Evolutionary conservation across 2,888 invertebrate genomes (phyloP), one percentile per base, ranked within the genome.

Genomic region (Hipparchia sbordonii): DNA sequence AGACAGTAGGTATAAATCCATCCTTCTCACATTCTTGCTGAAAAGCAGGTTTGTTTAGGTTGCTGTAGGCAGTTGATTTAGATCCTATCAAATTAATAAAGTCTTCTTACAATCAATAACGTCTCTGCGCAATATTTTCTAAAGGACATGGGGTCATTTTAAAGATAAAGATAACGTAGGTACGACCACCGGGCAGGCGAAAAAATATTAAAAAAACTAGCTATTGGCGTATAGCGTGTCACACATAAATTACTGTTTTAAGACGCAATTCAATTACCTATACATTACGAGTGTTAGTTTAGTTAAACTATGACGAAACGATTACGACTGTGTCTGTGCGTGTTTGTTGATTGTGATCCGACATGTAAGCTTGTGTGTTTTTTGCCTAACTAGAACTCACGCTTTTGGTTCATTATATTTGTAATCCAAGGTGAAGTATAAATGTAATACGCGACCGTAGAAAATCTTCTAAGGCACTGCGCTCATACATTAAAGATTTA

Each of bases 291-390:
- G 33, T 76, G 76, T 89, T 88, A 85, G 85, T 88, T 85, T 82
- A 82, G 80, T 80, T 80, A 81, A 81, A 84, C 83, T 86, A 83
- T 89, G 88, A 88, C 89, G 87, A 90, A 89, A 86, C 82, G 85
- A 88, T 89, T 89, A 87, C 82, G 81, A 82, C 82, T 82, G 82
- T 83, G 80, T 80, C 82, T 82, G 77, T 82, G 82, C 72, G 77
- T 77, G 78, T 77, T 74, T 75, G 81, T 82, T 89, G 85, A 89
- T 87, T 87, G 85, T 85, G 78, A 72, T 77, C 79, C 79, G 83
- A 82, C 88, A 88, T 85, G 87, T 85, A 85, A 87, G 84, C 79
- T 76, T 78, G 77, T 76, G 68, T 78, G 76, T 61, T 60, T 72
- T 74, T 72, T 72, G 68, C 60, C 61, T 76, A 78, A 75, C 72